Percentiles rank a stretch among this genome's conserved stretches.
Evolutionary conservation across 2,888 invertebrate species (phyloP).

Genomic region (Brachyopa scutellaris): DNA sequence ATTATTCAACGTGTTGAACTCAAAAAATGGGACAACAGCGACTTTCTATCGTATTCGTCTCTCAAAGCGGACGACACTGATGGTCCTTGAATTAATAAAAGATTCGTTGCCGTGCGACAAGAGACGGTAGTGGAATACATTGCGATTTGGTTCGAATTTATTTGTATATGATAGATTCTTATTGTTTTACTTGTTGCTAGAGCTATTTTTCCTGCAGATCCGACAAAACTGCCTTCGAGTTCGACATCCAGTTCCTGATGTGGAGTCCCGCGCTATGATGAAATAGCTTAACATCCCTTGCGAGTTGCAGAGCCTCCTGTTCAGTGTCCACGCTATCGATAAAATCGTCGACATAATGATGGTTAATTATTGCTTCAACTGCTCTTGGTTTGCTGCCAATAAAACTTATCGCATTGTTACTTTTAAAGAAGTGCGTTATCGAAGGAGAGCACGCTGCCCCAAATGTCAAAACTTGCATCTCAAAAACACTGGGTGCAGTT

Average conservation of each 20-base stretch:
- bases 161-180: too few relatives aligned
- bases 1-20: too few relatives aligned
- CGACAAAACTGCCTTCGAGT: neutral
- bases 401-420: constrained; percentile 23
- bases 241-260: constrained; percentile 37
- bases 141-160: too few relatives aligned
- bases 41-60: too few relatives aligned
- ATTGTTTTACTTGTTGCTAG: too few relatives aligned
- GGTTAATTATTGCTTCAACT: constrained; percentile 14
- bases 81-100: too few relatives aligned
- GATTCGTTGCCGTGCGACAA: too few relatives aligned
- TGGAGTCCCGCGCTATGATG: constrained; percentile 22
- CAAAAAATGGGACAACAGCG: too few relatives aligned
- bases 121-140: too few relatives aligned
- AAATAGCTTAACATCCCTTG: constrained; percentile 2
- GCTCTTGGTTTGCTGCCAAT: constrained; percentile 9
- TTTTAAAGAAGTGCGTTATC: constrained; percentile 50
- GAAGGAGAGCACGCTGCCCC: constrained; percentile 54
- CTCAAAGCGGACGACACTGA: neutral
- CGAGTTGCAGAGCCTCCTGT: constrained; percentile 11
- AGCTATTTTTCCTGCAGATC: neutral
- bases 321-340: constrained; percentile 18
- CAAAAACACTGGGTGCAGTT: constrained; percentile 63
- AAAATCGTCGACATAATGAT: constrained; percentile 42
- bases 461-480: constrained; percentile 67